These are phyloP conservation scores for Ophion ventricosus DNA, from an alignment of 2,888 invertebrate genomes.

Conservation along the genomic window DNA sequence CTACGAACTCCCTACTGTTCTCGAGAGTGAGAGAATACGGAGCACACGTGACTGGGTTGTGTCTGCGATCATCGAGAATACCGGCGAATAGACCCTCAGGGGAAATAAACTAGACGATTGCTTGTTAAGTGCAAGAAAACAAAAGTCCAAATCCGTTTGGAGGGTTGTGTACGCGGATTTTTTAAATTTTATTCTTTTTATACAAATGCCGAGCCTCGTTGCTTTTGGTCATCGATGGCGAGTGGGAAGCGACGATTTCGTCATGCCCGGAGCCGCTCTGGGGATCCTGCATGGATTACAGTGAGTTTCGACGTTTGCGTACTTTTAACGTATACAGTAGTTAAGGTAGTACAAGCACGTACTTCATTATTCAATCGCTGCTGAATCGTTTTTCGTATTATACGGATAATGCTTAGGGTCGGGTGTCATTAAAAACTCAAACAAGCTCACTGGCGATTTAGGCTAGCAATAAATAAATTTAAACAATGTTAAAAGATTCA, in stretches of 20 bases:
- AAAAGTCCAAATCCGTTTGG: background rate
- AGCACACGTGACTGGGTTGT: slow-evolving; percentile 48
- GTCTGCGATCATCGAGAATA: slow-evolving; percentile 4
- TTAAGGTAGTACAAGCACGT: too few species aligned
- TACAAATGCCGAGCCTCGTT: slow-evolving; percentile 91
- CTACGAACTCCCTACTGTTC: slow-evolving; percentile 4
- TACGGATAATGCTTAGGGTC: too few species aligned
- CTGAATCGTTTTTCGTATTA: too few species aligned
- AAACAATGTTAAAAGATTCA: too few species aligned
- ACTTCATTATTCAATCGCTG: too few species aligned
- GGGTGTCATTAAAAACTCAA: too few species aligned
- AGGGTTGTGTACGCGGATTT: background rate
- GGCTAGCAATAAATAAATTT: too few species aligned
- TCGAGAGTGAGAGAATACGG: slow-evolving; percentile 1
- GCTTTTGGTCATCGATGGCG: slow-evolving; percentile 93
- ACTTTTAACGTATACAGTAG: too few species aligned
- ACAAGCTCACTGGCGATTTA: too few species aligned
- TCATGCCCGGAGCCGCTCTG: slow-evolving; percentile 91
- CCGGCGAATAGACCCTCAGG: background rate
- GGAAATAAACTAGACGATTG: background rate
- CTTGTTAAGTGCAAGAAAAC: background rate
- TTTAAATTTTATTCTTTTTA: background rate
- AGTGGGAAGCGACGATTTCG: slow-evolving; percentile 93
- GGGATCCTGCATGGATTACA: slow-evolving; percentile 89
- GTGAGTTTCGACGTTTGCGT: slow-evolving; percentile 85